Base-by-base conservation (phyloP, 2,888 invertebrate species). In the Dioctria linearis region DNA sequence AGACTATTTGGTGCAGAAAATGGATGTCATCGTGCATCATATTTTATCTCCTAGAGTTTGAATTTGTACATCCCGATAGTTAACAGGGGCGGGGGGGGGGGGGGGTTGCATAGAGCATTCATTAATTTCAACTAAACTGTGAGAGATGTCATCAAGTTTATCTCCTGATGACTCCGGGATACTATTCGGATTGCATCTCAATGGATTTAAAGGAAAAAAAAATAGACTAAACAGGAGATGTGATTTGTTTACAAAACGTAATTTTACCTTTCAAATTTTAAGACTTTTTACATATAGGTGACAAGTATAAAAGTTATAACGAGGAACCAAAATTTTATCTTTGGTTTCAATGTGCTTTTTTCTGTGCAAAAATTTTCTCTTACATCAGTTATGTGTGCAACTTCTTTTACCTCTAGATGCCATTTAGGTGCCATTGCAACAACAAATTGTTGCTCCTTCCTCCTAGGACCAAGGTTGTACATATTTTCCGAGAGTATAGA, bases 381-480 rank as follows among this genome's bases (percentile, higher is more conserved):
- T 51, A 69, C 51, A 25, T 13, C 6, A 9, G 0, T 39, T 37
- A 2, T 39, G 40, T 39, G 46, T 11, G 51, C 49, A 49, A 69
- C 39, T 69, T 0, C 2, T 25, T 49, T 69, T 37, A 3, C 69
- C 51, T 65, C 42, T 54, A n/a, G n/a, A 54, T 54, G 54, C 11
- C n/a, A 54, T 54, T 54, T 54, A 54, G 25, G 54, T 54, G 54
- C 54, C n/a, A 11, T 54, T 54, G 69, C 69, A 54, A 54, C 69
- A 69, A 69, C 69, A 69, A 69, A 69, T 69, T 69, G 69, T 25
- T 25, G 25, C 25, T 25, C 1, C 69, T 69, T 69, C 39, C 69
- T 67, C 25, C 37, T 61, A 25, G 61, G 37, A 37, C 5, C 4
- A 4, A 39, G 6, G 9, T 39, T 13, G 51, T 25, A n/a, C 37